Base-by-base conservation (phyloP, 2,113 vertebrate species). In the Acrocephalus kingi region DNA sequence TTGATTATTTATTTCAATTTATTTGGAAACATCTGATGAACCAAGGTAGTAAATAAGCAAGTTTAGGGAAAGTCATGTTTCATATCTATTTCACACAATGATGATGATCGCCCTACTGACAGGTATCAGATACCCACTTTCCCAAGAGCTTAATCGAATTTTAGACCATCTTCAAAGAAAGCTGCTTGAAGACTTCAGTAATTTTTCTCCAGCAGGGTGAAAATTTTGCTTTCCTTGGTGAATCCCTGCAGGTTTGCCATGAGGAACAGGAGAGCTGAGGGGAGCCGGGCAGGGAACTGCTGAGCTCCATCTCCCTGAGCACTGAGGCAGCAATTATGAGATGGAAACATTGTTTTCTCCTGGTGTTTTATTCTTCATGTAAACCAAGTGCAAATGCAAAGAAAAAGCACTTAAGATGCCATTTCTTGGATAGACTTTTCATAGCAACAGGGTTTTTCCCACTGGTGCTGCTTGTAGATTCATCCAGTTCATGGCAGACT, bases 371-470 rank as follows among this genome's bases (percentile, higher is more conserved):
- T 74, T 77, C 41, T 33, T 15, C 59, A 10, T 78, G 16, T 27
- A 84, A 92, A 59, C 10, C 46, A 48, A 14, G 10, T 90, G 51
- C n/a, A 85, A 22, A 69, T 73, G 41, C 28, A 46, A 59, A 84
- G 48, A 58, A 41, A 31, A 48, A 0, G 1, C 35, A 43, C 45
- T 46, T 61, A 62, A 76, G 7, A 49, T 2, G 1, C 33, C 7
- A 11, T 25, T 72, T 87, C 90, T 81, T 39, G 51, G 24, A 55
- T 43, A 24, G 72, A 55, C 31, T 79, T 89, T 27, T 33, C 78
- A 43, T 15, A 78, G 63, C 9, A 87, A 74, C 30, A 31, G 45
- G 0, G 1, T 63, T 89, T 86, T 69, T 78, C 4, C 11, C 63
- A 3, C 5, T 43, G 20, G 23, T 54, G 27, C 48, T 52, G 13